Percentiles rank a stretch among this genome's conserved stretches.
phyloP scores from a whole-genome alignment of 2,888 invertebrate species.

The Phrixothrix hirtus region DNA sequence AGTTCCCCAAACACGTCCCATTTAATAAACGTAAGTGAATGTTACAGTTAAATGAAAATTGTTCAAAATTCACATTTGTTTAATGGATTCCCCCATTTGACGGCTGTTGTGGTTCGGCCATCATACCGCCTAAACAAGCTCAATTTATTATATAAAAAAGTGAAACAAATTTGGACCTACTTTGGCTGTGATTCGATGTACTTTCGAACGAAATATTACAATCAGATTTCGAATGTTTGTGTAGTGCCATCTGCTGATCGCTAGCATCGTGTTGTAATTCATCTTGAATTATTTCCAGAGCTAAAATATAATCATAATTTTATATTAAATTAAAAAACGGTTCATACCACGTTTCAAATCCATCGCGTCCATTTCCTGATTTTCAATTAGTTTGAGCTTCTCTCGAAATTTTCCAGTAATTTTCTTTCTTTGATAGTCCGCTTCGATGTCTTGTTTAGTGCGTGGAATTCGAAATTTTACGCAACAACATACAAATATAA shows the following conservation, averaged over 20 bases:
- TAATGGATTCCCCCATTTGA: slow-evolving; percentile 3
- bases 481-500: slow-evolving; percentile 87
- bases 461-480: slow-evolving; percentile 88
- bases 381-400: slow-evolving; percentile 78
- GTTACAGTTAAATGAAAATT: no score
- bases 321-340: slow-evolving; percentile 3
- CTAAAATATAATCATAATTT: slow-evolving; percentile 53
- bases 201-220: neutral
- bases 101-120: slow-evolving; percentile 38
- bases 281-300: slow-evolving; percentile 68
- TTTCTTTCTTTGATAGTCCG: slow-evolving; percentile 83
- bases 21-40: no score
- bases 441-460: slow-evolving; percentile 94
- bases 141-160: no score
- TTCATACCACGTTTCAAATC: slow-evolving; percentile 71
- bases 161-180: neutral
- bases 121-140: slow-evolving; percentile 22
- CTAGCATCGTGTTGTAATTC: slow-evolving; percentile 64
- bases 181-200: neutral
- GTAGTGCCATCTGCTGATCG: slow-evolving; percentile 38
- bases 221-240: neutral
- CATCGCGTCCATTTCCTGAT: slow-evolving; percentile 84
- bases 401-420: slow-evolving; percentile 82
- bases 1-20: no score
- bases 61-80: no score